These are phyloP conservation scores for Pelodiscus sinensis DNA, from an alignment of 2,113 vertebrate genomes.

Conservation along the genomic window DNA sequence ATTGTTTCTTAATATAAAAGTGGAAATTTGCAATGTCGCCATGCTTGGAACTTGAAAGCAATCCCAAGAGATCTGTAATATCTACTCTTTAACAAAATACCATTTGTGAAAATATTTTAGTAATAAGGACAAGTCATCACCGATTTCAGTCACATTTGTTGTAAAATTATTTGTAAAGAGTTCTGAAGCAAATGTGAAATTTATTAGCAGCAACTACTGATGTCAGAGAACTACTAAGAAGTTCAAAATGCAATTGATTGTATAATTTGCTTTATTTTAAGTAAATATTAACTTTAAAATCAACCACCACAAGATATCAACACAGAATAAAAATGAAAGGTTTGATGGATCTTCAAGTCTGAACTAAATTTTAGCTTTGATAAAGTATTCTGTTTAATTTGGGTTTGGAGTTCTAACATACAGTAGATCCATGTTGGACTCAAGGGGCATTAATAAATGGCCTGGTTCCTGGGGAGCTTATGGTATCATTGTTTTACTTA, in stretches of 20 bases:
- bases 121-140: neutral
- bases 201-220: fast-evolving
- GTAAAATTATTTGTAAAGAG: fast-evolving
- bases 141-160: fast-evolving
- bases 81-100: neutral
- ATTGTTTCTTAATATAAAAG: too few species aligned
- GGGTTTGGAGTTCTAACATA: fast-evolving
- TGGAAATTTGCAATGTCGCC: neutral
- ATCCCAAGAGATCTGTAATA: fast-evolving
- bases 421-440: neutral
- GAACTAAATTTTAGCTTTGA: fast-evolving
- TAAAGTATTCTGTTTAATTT: neutral
- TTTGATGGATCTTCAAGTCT: too few species aligned
- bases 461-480: neutral
- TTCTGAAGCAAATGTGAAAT: fast-evolving
- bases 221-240: fast-evolving
- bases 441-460: neutral
- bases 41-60: neutral
- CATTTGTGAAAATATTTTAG: fast-evolving
- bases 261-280: fast-evolving
- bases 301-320: fast-evolving
- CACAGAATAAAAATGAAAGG: neutral
- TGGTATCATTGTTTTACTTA: neutral
- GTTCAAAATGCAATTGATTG: fast-evolving
- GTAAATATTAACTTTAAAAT: neutral